phyloP scores from a whole-genome alignment of 1,140 invertebrate genomes.

The Ylistrum balloti region DNA sequence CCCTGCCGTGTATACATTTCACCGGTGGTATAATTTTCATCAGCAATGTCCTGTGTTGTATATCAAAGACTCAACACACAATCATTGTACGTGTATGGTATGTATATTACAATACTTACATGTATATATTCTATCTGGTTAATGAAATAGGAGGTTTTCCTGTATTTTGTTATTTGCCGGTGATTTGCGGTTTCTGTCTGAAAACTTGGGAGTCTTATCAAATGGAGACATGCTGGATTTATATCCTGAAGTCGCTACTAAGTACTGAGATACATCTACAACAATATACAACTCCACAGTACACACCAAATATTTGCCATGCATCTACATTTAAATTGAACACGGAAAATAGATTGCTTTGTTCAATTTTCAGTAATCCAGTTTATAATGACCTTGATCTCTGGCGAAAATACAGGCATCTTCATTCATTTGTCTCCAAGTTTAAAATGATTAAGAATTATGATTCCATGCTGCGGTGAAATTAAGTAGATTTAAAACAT shows the following conservation, averaged over 20 bases:
- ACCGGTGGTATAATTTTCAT: background rate
- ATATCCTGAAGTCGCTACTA: background rate
- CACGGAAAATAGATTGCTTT: background rate
- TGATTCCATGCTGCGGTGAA: too few relatives aligned
- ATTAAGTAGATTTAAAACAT: too few relatives aligned
- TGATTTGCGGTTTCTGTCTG: conserved; percentile 8
- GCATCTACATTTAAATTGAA: background rate
- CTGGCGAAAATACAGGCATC: too few relatives aligned
- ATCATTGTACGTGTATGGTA: background rate
- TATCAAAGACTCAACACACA: conserved; percentile 3
- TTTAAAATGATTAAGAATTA: too few relatives aligned
- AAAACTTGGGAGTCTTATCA: conserved; percentile 20
- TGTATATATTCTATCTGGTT: conserved; percentile 10
- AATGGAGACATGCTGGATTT: background rate
- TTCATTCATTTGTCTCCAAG: too few relatives aligned
- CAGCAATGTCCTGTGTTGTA: background rate
- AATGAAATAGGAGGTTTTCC: background rate
- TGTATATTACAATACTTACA: background rate
- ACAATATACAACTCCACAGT: background rate
- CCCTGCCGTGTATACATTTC: background rate
- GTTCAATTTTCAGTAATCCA: background rate
- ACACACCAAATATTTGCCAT: background rate
- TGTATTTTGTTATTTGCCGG: background rate
- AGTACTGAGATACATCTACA: background rate
- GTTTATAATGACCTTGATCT: background rate